Base-by-base conservation (phyloP, 2,888 invertebrate genomes). In the Scaptomyza tumidula region DNA sequence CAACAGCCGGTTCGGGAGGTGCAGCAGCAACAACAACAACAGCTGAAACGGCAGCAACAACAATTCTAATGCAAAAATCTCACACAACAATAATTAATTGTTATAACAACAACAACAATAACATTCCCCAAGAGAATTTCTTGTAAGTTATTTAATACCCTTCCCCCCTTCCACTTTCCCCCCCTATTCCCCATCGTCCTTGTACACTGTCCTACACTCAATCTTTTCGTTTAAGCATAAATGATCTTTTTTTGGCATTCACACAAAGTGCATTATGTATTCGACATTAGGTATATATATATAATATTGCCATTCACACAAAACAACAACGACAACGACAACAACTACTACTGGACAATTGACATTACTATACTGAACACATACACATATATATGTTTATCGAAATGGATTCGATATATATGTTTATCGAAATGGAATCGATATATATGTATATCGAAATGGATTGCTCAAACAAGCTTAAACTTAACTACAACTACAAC, bases 1-100 rank as follows among this genome's bases (percentile, higher is more conserved):
- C 43, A 35, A 1, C 49, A 16, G 29, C 29, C 13, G 5, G n/a
- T 27, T 2, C 45, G n/a, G 48, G 31, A 4, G 24, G 11, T 16
- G 10, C 6, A 13, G 58, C 33, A 4, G 19, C 62, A 1, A 19
- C 43, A 35, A 11, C 62, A 19, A 59, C 45, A 5, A 6, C 6
- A 10, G 48, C 48, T 7, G 24, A 31, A 31, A 14, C 6, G 16
- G 58, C 33, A 4, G 19, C 62, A 1, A 19, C 43, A 35, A 11
- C 62, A 19, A 59, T 59, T 35, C 19, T 62, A 49, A 37, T 63
- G 63, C 63, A 63, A 61, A 31, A 63, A 63, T 63, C 63, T 63
- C 63, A 61, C 37, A 39, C 44, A 19, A 60, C 44, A 19, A 50
- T 37, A 19, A 52, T 60, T n/a, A 61, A 63, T 39, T 45, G 45